These are phyloP conservation scores for Gonioctena quinquepunctata DNA, from an alignment of 1,140 invertebrate genomes.

Conservation along the genomic window DNA sequence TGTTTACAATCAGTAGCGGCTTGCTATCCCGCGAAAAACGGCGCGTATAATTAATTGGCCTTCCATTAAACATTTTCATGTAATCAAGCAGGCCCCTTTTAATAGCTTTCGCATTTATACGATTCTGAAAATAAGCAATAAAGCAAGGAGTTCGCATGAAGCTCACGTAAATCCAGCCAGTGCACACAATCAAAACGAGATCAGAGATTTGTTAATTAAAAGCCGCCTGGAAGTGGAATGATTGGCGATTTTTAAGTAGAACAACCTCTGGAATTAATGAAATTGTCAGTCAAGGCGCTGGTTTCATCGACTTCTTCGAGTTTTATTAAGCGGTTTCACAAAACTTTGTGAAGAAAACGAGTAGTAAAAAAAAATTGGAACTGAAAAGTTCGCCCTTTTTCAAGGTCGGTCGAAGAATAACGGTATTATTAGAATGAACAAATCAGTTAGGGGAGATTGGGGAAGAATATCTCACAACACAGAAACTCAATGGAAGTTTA, in stretches of 20 bases:
- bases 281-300: conserved; percentile 29
- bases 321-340: too few relatives aligned
- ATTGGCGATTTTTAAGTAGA: neutral
- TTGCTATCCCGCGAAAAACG: neutral
- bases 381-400: too few relatives aligned
- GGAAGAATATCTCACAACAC: too few relatives aligned
- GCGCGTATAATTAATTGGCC: neutral
- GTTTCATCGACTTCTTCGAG: conserved; percentile 12
- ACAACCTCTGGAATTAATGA: conserved; percentile 25
- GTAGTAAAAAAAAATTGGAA: too few relatives aligned
- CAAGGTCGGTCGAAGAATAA: too few relatives aligned
- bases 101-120: conserved; percentile 3
- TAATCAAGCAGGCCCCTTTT: neutral
- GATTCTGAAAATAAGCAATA: conserved; percentile 7
- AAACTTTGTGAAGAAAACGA: too few relatives aligned
- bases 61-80: neutral
- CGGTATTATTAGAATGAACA: too few relatives aligned
- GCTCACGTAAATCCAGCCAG: conserved; percentile 8
- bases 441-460: too few relatives aligned
- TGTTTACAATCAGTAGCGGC: neutral
- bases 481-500: too few relatives aligned
- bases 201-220: conserved; percentile 20
- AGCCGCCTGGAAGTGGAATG: neutral
- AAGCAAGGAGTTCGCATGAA: conserved; percentile 9
- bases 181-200: conserved; percentile 7